These are phyloP conservation scores for Saccostrea echinata DNA, from an alignment of 1,140 invertebrate genomes.

Conservation along the genomic window DNA sequence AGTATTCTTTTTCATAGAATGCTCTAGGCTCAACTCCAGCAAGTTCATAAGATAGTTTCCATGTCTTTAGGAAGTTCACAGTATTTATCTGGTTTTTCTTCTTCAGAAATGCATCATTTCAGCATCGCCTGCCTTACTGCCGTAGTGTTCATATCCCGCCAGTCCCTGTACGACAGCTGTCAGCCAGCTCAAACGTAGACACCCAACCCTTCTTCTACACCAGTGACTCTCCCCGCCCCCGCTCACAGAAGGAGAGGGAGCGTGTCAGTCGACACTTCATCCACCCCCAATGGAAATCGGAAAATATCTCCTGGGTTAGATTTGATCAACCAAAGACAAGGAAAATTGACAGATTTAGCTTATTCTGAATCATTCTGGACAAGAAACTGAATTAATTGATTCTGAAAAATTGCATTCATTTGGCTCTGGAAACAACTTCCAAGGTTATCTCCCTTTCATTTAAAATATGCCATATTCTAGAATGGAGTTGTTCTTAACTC, in stretches of 20 bases:
- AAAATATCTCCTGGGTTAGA: constrained; percentile 45
- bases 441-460: too few species aligned
- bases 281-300: constrained; percentile 50
- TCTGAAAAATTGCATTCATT: background rate
- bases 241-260: constrained; percentile 32
- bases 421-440: too few species aligned
- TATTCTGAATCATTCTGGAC: constrained; percentile 30
- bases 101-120: constrained; percentile 38
- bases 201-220: constrained; percentile 25
- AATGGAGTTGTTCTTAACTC: too few species aligned
- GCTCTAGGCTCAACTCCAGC: background rate
- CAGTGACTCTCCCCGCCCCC: constrained; percentile 34
- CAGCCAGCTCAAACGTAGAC: constrained; percentile 9
- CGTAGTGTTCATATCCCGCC: constrained; percentile 3
- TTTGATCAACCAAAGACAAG: constrained; percentile 31
- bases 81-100: background rate
- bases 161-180: background rate
- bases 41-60: background rate
- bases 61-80: background rate
- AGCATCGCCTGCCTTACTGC: constrained; percentile 23
- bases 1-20: background rate
- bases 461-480: too few species aligned
- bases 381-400: background rate
- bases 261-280: constrained; percentile 43
- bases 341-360: constrained; percentile 46